Evolutionary conservation across 2,113 vertebrate genomes (phyloP).

Genomic region (Mormyrus iriodes): DNA sequence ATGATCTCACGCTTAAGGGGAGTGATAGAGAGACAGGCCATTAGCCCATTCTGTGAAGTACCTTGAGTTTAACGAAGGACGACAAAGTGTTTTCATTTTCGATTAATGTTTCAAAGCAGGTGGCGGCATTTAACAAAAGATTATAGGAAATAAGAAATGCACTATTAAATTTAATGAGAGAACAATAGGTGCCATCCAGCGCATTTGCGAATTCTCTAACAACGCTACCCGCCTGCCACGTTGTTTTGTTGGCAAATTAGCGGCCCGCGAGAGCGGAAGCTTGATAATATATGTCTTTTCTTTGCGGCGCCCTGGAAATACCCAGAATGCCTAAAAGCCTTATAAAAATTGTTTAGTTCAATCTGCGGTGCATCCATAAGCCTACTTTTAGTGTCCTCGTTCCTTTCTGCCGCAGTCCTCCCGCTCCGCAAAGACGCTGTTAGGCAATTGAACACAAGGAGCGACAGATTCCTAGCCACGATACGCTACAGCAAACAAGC

Average conservation of each 20-base stretch:
- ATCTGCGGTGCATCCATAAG: background rate
- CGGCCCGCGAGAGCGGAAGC: background rate
- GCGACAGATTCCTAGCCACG: background rate
- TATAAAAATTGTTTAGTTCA: constrained; percentile 9
- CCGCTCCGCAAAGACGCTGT: background rate
- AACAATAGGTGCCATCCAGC: background rate
- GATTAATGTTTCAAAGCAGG: background rate
- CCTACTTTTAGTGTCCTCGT: background rate
- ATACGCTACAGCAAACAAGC: background rate
- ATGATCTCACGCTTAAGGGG: background rate
- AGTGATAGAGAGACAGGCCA: background rate
- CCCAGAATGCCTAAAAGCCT: background rate
- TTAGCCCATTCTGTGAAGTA: background rate
- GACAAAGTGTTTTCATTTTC: background rate
- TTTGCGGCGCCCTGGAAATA: background rate
- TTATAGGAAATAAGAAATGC: constrained; percentile 8
- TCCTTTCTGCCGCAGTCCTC: background rate
- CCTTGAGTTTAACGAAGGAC: background rate
- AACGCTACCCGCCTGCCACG: background rate
- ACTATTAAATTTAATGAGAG: constrained; percentile 7
- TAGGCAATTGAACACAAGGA: background rate
- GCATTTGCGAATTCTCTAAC: background rate
- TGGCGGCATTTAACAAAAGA: constrained; percentile 15
- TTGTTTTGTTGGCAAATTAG: constrained; percentile 13
- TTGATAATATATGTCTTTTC: background rate